Evolutionary conservation across 2,888 invertebrate genomes (phyloP).

Genomic region (Ectobius pallidus): DNA sequence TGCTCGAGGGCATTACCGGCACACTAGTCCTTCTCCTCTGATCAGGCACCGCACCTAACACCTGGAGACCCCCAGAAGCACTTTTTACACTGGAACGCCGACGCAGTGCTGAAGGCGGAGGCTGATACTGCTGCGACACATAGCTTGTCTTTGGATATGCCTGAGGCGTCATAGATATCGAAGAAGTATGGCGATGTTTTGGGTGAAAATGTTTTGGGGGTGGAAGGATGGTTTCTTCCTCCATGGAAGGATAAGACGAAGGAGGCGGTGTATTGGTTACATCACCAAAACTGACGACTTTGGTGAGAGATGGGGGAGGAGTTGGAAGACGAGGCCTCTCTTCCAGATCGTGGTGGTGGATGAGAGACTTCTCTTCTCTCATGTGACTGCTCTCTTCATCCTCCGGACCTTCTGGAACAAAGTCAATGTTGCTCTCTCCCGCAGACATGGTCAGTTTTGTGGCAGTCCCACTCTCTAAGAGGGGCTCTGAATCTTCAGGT

Average conservation of each 20-base stretch:
- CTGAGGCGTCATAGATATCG: constrained; percentile 24
- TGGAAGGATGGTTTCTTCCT: constrained; percentile 51
- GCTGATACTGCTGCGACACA: background rate
- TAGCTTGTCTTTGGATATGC: background rate
- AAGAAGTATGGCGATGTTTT: constrained; percentile 52
- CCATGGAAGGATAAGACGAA: background rate
- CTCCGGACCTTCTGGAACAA: constrained; percentile 48
- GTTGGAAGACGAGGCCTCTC: constrained; percentile 52
- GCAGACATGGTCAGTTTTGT: constrained; percentile 39
- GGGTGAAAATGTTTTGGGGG: constrained; percentile 53
- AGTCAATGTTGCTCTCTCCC: constrained; percentile 49
- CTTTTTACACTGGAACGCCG: constrained; percentile 53
- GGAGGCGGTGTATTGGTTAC: constrained; percentile 32
- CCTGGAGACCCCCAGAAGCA: constrained; percentile 46
- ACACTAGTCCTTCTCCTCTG: constrained; percentile 50
- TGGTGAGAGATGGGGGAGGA: constrained; percentile 48
- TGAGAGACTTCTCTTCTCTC: constrained; percentile 39
- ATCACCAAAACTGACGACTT: constrained; percentile 44
- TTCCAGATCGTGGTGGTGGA: constrained; percentile 38
- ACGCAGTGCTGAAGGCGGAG: constrained; percentile 51
- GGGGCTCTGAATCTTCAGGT: constrained; percentile 33
- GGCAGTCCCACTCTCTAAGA: constrained; percentile 6
- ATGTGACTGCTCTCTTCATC: constrained; percentile 40
- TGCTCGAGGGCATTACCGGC: constrained; percentile 44
- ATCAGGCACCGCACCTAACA: background rate